Percentiles rank a stretch among this genome's conserved stretches.
phyloP scores from a whole-genome alignment of 2,888 invertebrate genomes.

The Pristionchus exspectatus region DNA sequence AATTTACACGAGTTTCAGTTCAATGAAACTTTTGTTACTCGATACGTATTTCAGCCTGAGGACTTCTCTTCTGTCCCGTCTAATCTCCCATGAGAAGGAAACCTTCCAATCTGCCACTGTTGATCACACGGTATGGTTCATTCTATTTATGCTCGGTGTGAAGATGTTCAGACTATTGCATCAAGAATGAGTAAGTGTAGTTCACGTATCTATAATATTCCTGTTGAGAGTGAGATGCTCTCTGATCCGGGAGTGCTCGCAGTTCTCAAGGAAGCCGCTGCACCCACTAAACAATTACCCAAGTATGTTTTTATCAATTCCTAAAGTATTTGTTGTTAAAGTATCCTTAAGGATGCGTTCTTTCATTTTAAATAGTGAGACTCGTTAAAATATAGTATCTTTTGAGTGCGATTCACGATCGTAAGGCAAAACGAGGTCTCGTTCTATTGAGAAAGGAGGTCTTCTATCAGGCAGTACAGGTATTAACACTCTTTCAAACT shows the following conservation, averaged over 20 bases:
- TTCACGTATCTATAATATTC: no score
- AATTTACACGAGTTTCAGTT: neutral
- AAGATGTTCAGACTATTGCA: neutral
- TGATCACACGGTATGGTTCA: constrained; percentile 57
- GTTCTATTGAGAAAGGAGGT: constrained; percentile 69
- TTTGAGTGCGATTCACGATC: constrained; percentile 49
- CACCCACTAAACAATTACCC: neutral
- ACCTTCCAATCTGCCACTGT: constrained; percentile 68
- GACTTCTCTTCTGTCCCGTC: constrained; percentile 60
- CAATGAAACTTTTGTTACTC: no score
- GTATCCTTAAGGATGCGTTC: no score
- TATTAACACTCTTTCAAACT: neutral
- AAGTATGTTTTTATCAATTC: neutral
- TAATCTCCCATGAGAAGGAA: constrained; percentile 67
- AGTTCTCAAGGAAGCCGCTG: constrained; percentile 9
- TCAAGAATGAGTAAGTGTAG: neutral
- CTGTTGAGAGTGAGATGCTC: constrained; percentile 42
- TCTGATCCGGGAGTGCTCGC: constrained; percentile 43
- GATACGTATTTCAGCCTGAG: neutral
- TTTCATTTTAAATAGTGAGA: no score
- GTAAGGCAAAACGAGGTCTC: constrained; percentile 57
- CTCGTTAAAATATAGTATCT: no score
- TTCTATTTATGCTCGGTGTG: neutral
- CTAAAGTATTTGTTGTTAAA: no score
- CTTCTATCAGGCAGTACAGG: constrained; percentile 73